phyloP scores from a whole-genome alignment of 2,888 invertebrate genomes.

The Chironomus riparius region DNA sequence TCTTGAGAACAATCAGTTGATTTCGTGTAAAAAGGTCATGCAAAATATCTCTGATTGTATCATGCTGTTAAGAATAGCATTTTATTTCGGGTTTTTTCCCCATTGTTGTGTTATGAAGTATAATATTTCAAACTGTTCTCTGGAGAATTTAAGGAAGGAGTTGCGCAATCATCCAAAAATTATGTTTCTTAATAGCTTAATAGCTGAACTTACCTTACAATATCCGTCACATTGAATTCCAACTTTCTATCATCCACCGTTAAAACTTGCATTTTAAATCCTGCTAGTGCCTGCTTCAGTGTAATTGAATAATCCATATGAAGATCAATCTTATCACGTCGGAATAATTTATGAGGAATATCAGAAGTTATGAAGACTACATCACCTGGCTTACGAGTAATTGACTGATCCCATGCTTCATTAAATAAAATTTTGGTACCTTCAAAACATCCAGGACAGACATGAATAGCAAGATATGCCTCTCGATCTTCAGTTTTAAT shows the following conservation, averaged over 20 bases:
- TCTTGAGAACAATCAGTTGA: neutral
- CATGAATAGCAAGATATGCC: constrained; percentile 63
- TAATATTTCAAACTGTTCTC: no score
- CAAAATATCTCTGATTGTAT: no score
- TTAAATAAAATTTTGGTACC: constrained; percentile 65
- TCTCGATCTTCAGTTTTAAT: constrained; percentile 54
- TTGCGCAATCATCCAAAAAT: no score
- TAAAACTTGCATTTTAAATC: constrained; percentile 53
- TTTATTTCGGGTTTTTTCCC: no score
- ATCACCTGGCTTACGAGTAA: constrained; percentile 57
- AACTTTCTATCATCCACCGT: constrained; percentile 63
- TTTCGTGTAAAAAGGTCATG: neutral
- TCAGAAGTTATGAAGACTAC: constrained; percentile 66
- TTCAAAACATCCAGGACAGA: constrained; percentile 63
- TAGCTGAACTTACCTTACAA: constrained; percentile 48
- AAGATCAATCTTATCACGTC: constrained; percentile 59
- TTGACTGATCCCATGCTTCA: constrained; percentile 71
- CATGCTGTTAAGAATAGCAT: no score
- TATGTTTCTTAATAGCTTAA: no score
- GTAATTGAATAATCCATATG: constrained; percentile 51
- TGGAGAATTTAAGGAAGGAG: no score
- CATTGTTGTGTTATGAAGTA: no score
- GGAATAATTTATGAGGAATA: constrained; percentile 56
- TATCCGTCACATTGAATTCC: constrained; percentile 60
- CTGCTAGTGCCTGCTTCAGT: constrained; percentile 62